Percentiles rank a stretch among this genome's conserved stretches.
phyloP scores from a whole-genome alignment of 1,140 invertebrate genomes.

The Anoplophora glabripennis region DNA sequence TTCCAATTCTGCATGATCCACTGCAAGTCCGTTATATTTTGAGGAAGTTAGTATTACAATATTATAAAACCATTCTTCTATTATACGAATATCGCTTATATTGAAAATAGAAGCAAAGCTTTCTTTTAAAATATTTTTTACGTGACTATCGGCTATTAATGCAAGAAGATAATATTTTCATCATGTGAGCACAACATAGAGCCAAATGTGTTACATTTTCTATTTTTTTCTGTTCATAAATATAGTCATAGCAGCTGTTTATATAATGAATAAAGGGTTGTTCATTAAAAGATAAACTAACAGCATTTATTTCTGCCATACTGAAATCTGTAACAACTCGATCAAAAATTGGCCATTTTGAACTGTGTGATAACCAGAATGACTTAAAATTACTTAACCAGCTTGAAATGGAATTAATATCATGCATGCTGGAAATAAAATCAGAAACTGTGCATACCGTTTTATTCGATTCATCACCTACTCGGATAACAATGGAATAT shows the following conservation, averaged over 20 bases:
- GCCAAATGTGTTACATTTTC: neutral
- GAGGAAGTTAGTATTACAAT: too few relatives aligned
- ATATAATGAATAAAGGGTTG: too few relatives aligned
- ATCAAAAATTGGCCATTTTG: slow-evolving; percentile 4
- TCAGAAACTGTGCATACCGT: neutral
- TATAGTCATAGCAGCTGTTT: neutral
- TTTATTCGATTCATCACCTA: neutral
- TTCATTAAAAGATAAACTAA: too few relatives aligned
- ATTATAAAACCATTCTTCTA: too few relatives aligned
- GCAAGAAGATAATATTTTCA: slow-evolving; percentile 1
- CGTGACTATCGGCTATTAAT: neutral
- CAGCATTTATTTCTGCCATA: too few relatives aligned
- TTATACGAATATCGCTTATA: neutral
- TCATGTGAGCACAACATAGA: slow-evolving; percentile 7
- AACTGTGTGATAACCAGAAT: neutral
- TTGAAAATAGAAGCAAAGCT: neutral
- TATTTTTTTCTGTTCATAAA: neutral
- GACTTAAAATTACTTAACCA: slow-evolving; percentile 3
- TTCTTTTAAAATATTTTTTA: slow-evolving; percentile 5
- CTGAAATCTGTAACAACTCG: slow-evolving; percentile 3
- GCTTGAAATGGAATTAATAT: neutral
- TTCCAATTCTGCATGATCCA: too few relatives aligned
- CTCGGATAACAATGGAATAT: neutral
- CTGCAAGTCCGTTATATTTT: too few relatives aligned
- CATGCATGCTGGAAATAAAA: slow-evolving; percentile 3